Evolutionary conservation across 2,113 vertebrate genomes (phyloP).

Genomic region (Corynorhinus townsendii): DNA sequence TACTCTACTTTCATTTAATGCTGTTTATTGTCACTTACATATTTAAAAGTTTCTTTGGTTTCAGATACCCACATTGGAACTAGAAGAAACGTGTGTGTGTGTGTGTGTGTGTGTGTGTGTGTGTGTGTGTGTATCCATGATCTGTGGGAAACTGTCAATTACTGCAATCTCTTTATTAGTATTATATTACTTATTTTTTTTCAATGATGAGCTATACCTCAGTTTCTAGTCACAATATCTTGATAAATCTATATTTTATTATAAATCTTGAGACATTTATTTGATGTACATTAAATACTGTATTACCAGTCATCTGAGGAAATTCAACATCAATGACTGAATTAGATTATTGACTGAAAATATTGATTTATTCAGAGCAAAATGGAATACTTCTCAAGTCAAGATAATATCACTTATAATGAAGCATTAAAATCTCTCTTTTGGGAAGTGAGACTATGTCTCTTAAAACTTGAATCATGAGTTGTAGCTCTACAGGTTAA

Average conservation of each 20-base stretch:
- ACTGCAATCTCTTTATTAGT: background rate
- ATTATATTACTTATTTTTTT: background rate
- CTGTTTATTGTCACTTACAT: background rate
- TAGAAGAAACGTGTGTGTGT: background rate
- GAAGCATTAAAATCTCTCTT: background rate
- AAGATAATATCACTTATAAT: background rate
- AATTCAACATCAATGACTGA: slow-evolving; percentile 19
- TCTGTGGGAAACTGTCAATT: background rate
- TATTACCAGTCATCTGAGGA: background rate
- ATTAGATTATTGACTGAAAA: background rate
- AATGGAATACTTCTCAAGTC: slow-evolving; percentile 10
- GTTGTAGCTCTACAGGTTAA: background rate
- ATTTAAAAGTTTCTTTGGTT: background rate
- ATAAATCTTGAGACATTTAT: background rate
- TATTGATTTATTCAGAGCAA: background rate
- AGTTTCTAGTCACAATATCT: background rate
- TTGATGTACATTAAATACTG: background rate
- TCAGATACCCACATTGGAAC: background rate
- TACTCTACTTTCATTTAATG: background rate
- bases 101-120: background rate
- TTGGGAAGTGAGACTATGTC: background rate
- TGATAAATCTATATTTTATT: background rate
- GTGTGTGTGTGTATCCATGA: background rate
- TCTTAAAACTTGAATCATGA: background rate
- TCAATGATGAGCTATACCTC: background rate